A percentile compares a stretch with the other conserved stretches of the same genome.
Conservation (phyloP, 2,797 vertebrate genomes). For the Arvicola amphibius region DNA sequence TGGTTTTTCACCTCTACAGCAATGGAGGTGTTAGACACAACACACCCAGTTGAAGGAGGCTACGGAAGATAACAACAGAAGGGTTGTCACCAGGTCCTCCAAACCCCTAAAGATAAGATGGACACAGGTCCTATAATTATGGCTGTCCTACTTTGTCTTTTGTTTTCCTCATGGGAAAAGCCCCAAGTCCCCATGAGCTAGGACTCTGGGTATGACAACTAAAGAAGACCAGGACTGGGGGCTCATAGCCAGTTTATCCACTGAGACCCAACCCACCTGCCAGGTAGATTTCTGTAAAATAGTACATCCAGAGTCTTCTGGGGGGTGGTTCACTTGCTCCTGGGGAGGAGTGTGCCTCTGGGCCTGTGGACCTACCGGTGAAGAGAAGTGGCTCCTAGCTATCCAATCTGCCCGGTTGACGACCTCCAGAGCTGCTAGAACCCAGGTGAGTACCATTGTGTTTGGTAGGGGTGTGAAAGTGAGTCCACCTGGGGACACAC, state of each 20-base stretch:
- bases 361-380: background rate
- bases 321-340: background rate
- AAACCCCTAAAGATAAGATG: background rate
- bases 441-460: background rate
- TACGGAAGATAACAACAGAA: background rate
- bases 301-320: background rate
- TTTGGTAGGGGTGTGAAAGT: background rate
- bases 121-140: background rate
- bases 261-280: background rate
- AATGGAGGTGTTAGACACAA: background rate
- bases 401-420: background rate
- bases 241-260: background rate
- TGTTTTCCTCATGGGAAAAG: background rate
- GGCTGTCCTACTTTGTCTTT: background rate
- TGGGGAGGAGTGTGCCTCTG: background rate
- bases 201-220: background rate
- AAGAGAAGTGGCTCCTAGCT: background rate
- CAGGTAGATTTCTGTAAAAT: background rate
- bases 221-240: background rate
- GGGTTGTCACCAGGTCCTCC: background rate
- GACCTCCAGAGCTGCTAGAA: background rate
- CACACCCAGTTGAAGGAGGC: background rate
- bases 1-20: background rate
- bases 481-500: background rate
- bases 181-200: background rate